Evolutionary conservation across 2,113 vertebrate species (phyloP).

Genomic region (Pollachius pollachius): DNA sequence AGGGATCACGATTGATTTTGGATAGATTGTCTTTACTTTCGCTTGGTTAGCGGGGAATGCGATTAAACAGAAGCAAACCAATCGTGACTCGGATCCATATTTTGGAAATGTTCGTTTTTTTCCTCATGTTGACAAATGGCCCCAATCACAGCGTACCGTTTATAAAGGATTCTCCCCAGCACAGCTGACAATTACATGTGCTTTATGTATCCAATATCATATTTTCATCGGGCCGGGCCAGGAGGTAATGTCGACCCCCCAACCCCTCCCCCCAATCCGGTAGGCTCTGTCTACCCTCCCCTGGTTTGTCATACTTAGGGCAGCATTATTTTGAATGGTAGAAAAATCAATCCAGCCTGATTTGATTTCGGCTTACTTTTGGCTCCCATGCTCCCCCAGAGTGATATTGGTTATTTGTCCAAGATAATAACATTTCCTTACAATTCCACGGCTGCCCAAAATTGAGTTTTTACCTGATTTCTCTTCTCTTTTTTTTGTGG

Average conservation of each 20-base stretch:
- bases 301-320: constrained; percentile 49
- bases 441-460: constrained; percentile 15
- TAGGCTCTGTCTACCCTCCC: constrained; percentile 16
- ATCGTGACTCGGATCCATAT: not conserved
- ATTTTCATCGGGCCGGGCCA: constrained; percentile 68
- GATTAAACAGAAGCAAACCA: too few relatives aligned
- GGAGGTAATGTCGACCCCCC: constrained; percentile 50
- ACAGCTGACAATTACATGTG: constrained; percentile 62
- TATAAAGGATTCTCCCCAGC: constrained; percentile 39
- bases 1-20: too few relatives aligned
- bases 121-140: constrained; percentile 5
- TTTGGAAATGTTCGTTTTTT: constrained; percentile 19
- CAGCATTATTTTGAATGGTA: constrained; percentile 63
- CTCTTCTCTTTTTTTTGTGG: constrained; percentile 44
- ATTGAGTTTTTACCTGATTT: constrained; percentile 56
- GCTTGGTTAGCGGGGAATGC: too few relatives aligned
- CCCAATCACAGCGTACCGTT: constrained; percentile 25
- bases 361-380: constrained; percentile 52
- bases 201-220: constrained; percentile 71
- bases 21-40: too few relatives aligned
- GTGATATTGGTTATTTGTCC: constrained; percentile 18
- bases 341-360: constrained; percentile 45
- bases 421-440: not conserved
- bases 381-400: constrained; percentile 36
- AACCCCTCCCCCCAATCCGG: constrained; percentile 34